phyloP scores from a whole-genome alignment of 2,113 vertebrate genomes.

The Tychaedon coryphoeus region DNA sequence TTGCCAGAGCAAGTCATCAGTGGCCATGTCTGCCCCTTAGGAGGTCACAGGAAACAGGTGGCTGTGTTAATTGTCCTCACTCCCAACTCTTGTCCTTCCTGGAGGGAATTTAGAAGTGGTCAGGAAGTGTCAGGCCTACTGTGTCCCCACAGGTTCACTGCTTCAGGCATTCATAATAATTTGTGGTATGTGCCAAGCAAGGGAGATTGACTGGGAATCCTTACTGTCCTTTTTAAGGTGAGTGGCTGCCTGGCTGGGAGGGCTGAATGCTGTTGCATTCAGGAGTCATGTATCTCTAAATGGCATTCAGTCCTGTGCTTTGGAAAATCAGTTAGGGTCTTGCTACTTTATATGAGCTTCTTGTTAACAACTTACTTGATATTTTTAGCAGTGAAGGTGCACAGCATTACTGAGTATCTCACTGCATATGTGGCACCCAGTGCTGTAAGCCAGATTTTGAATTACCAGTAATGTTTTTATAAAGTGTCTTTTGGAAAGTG shows the following conservation, averaged over 20 bases:
- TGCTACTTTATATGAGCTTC: background rate
- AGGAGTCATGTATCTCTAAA: background rate
- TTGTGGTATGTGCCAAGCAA: background rate
- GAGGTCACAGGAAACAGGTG: conserved; percentile 61
- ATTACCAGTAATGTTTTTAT: background rate
- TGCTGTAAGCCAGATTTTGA: background rate
- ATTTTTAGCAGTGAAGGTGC: background rate
- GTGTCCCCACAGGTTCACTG: background rate
- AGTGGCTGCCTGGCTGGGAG: background rate
- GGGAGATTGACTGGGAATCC: background rate
- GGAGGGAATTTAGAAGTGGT: conserved; percentile 5
- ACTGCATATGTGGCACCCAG: background rate
- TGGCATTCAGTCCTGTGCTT: background rate
- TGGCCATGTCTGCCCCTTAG: background rate
- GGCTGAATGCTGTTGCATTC: background rate
- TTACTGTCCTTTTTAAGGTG: background rate
- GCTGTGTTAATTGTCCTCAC: conserved; percentile 25
- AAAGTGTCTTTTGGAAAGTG: background rate
- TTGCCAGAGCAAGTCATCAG: background rate
- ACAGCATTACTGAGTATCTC: background rate
- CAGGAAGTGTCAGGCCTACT: conserved; percentile 16
- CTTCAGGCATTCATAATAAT: background rate
- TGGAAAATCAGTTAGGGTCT: background rate
- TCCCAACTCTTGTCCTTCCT: conserved; percentile 49
- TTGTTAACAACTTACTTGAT: background rate